These are phyloP conservation scores for Erynnis tages DNA, from an alignment of 2,888 invertebrate genomes.

Conservation along the genomic window DNA sequence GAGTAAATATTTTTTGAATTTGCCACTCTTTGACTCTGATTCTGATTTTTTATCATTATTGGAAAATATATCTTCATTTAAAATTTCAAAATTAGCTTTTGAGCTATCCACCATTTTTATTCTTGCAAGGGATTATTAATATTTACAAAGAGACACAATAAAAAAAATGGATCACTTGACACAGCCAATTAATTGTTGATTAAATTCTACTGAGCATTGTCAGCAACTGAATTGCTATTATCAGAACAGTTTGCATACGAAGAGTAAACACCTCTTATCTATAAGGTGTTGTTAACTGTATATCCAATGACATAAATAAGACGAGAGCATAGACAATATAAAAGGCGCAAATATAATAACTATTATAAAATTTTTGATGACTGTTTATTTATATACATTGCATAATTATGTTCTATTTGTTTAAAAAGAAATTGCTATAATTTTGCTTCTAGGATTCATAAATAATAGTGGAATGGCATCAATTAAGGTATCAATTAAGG, in stretches of 20 bases:
- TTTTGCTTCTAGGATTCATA: no score
- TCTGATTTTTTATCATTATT: conserved; percentile 35
- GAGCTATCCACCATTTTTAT: conserved; percentile 8
- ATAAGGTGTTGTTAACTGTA: conserved; percentile 57
- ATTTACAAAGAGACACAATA: no score
- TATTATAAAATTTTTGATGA: background rate
- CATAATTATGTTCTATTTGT: no score
- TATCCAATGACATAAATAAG: conserved; percentile 40
- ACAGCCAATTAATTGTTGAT: conserved; percentile 1
- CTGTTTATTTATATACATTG: no score
- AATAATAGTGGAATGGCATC: no score
- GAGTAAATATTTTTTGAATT: conserved; percentile 49
- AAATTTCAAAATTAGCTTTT: conserved; percentile 33
- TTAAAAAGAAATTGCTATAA: no score
- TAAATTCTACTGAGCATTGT: background rate
- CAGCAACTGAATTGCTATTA: conserved; percentile 10
- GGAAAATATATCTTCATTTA: conserved; percentile 37
- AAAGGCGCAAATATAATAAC: conserved; percentile 17
- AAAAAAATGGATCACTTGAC: no score
- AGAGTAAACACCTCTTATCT: conserved; percentile 65
- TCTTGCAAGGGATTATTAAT: no score
- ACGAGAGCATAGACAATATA: conserved; percentile 35
- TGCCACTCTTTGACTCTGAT: conserved; percentile 50
- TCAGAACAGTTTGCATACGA: conserved; percentile 26
- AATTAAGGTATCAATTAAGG: no score